Conservation (phyloP, 2,113 vertebrate species). For the Pomatorhinus ruficollis region DNA sequence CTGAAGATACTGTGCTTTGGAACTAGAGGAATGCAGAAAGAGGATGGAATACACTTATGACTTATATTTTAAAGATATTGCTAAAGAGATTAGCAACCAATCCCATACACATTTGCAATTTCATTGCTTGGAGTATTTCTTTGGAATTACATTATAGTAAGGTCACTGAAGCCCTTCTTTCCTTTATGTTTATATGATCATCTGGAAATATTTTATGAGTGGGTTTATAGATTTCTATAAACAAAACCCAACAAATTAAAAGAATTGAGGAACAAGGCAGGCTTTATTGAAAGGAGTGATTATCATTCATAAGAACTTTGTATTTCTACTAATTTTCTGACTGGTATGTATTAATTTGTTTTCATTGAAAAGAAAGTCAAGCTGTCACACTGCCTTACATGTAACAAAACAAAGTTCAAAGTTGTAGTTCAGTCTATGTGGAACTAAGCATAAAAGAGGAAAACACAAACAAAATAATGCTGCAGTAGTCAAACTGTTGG, state of each 20-base stretch:
- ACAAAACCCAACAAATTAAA: neutral
- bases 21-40: neutral
- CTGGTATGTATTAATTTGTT: neutral
- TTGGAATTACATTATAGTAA: neutral
- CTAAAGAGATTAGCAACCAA: neutral
- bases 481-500: neutral
- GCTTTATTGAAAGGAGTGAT: neutral
- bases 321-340: neutral
- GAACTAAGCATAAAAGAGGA: neutral
- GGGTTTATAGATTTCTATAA: neutral
- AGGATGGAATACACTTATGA: neutral
- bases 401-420: neutral
- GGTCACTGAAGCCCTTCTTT: neutral
- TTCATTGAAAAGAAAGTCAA: neutral
- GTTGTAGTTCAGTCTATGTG: neutral
- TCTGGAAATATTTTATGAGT: neutral
- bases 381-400: neutral
- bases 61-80: neutral
- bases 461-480: neutral
- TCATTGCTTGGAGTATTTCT: neutral
- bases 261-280: neutral
- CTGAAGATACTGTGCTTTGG: neutral
- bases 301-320: neutral
- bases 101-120: neutral
- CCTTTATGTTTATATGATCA: neutral